phyloP scores from a whole-genome alignment of 2,113 vertebrate genomes.

The Uropsilus gracilis region DNA sequence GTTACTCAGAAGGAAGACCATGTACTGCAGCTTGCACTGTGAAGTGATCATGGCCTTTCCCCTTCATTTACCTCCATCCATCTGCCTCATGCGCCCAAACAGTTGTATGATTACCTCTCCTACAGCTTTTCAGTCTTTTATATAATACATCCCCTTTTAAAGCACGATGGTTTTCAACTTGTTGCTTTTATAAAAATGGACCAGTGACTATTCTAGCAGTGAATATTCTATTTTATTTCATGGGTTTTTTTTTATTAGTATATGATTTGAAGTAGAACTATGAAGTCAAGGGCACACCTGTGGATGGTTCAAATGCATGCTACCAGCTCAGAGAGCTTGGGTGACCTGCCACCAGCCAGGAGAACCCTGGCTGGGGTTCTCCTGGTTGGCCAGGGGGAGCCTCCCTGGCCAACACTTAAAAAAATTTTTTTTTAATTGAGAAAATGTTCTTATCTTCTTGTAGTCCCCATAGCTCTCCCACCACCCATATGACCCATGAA shows the following conservation, averaged over 20 bases:
- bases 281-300: neutral
- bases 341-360: too few relatives aligned
- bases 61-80: neutral
- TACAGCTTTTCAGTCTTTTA: neutral
- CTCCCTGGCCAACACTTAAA: too few relatives aligned
- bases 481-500: too few relatives aligned
- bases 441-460: too few relatives aligned
- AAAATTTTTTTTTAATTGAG: too few relatives aligned
- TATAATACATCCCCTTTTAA: neutral
- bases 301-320: neutral
- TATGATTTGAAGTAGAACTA: neutral
- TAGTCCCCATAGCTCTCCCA: too few relatives aligned
- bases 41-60: neutral
- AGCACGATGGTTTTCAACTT: neutral
- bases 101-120: neutral
- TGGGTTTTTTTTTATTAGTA: neutral
- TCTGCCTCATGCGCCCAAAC: neutral
- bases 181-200: neutral
- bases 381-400: too few relatives aligned
- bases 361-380: too few relatives aligned
- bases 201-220: neutral
- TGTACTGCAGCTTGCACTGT: neutral
- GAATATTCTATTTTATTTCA: neutral
- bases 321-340: neutral
- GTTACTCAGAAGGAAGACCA: neutral